Evolutionary conservation across 2,797 vertebrate genomes (phyloP).

Genomic region (Pangasius macronema): DNA sequence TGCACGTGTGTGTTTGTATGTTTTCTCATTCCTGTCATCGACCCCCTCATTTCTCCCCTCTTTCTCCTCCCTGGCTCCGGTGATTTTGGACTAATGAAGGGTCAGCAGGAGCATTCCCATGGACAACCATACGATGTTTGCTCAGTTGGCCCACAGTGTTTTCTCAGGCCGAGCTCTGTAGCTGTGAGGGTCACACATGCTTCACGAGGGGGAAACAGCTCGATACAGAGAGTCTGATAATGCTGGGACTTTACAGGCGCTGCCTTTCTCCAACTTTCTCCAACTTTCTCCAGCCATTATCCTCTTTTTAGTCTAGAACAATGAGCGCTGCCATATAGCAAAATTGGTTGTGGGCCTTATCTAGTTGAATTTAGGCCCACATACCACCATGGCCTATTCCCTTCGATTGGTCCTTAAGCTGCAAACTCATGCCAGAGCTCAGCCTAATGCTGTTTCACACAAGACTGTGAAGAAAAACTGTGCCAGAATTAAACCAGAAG

Average conservation of each 20-base stretch:
- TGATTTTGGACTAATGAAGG: slow-evolving; percentile 36
- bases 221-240: slow-evolving; percentile 20
- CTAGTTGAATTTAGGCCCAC: too few relatives aligned
- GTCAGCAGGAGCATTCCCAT: slow-evolving; percentile 46
- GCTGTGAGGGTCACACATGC: slow-evolving; percentile 40
- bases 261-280: slow-evolving; percentile 15
- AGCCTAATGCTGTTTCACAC: too few relatives aligned
- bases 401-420: too few relatives aligned
- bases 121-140: slow-evolving; percentile 53
- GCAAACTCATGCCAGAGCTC: too few relatives aligned
- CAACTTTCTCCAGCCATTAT: slow-evolving; percentile 14
- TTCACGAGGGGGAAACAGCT: slow-evolving; percentile 7
- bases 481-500: too few relatives aligned
- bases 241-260: not conserved
- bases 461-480: too few relatives aligned
- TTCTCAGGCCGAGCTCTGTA: slow-evolving; percentile 47
- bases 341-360: too few relatives aligned
- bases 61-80: slow-evolving; percentile 20
- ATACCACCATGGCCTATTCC: too few relatives aligned
- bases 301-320: not conserved
- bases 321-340: not conserved
- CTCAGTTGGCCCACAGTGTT: slow-evolving; percentile 56
- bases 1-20: slow-evolving; percentile 17
- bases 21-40: slow-evolving; percentile 1
- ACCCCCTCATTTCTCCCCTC: not conserved